Percentiles rank a stretch among this genome's conserved stretches.
Evolutionary conservation across 2,888 invertebrate genomes (phyloP).

Genomic region (Pilophorus perplexus): DNA sequence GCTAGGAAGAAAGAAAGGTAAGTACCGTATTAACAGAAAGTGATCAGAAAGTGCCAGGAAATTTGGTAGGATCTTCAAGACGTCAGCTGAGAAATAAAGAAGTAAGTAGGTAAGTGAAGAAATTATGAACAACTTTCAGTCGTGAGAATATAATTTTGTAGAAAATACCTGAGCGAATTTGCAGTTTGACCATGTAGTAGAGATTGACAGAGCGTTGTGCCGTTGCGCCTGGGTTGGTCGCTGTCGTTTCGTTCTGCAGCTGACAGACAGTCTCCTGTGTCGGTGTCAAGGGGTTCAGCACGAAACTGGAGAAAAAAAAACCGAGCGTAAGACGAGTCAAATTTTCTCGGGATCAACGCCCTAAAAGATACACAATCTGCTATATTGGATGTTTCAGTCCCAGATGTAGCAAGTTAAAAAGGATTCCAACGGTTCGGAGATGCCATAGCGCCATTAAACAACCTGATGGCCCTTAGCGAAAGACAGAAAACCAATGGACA

Average conservation of each 20-base stretch:
- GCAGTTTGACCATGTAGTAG: conserved; percentile 92
- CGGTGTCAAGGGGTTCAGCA: conserved; percentile 86
- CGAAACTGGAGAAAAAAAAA: conserved; percentile 64
- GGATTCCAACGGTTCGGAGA: background rate
- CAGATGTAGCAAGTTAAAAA: background rate
- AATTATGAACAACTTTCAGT: too few relatives aligned
- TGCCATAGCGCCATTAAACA: conserved; percentile 18
- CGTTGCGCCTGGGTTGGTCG: conserved; percentile 80
- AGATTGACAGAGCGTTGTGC: conserved; percentile 82
- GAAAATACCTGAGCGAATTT: conserved; percentile 77
- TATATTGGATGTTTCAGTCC: background rate
- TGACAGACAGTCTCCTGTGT: conserved; percentile 88
- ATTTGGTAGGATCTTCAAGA: too few relatives aligned
- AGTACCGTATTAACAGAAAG: too few relatives aligned
- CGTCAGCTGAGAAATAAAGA: too few relatives aligned
- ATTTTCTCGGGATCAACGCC: too few relatives aligned
- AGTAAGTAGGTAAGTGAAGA: too few relatives aligned
- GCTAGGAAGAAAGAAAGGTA: too few relatives aligned
- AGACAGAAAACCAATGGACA: conserved; percentile 5
- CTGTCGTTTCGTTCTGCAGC: conserved; percentile 87
- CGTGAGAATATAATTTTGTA: too few relatives aligned
- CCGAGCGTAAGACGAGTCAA: too few relatives aligned
- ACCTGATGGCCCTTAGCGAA: conserved; percentile 15
- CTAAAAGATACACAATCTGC: background rate
- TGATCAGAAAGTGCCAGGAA: too few relatives aligned